Percentiles rank a stretch among this genome's conserved stretches.
These are phyloP conservation scores for Kryptolebias marmoratus DNA, from an alignment of 2,113 vertebrate species.

Conservation along the genomic window DNA sequence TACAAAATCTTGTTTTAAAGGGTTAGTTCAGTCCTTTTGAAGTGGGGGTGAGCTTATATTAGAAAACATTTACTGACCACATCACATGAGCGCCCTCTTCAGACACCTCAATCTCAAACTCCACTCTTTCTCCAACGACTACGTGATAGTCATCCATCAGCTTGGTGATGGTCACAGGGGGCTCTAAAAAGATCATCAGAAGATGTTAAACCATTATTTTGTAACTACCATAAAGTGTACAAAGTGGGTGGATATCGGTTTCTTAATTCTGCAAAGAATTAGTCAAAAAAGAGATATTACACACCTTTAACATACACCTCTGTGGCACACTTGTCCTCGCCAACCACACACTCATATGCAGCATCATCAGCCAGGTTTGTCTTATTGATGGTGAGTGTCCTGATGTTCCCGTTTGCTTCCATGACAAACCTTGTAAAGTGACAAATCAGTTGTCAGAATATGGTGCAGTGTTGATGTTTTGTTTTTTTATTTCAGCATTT, in stretches of 20 bases:
- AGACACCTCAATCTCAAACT: constrained; percentile 89
- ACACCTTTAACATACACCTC: constrained; percentile 92
- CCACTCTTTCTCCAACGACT: constrained; percentile 88
- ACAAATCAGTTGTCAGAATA: neutral
- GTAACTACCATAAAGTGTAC: neutral
- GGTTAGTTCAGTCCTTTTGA: too few relatives aligned
- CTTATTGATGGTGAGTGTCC: constrained; percentile 88
- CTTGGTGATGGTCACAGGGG: constrained; percentile 85
- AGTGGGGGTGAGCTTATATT: neutral
- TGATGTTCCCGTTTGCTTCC: constrained; percentile 84
- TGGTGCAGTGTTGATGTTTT: neutral
- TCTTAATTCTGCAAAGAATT: neutral
- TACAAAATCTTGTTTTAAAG: neutral
- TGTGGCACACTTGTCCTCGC: constrained; percentile 86
- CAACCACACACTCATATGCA: constrained; percentile 86
- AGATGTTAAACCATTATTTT: neutral
- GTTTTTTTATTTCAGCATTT: neutral
- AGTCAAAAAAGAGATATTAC: neutral
- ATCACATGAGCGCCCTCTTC: constrained; percentile 91
- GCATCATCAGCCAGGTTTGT: constrained; percentile 86
- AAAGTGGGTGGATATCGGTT: neutral
- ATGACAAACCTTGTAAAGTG: constrained; percentile 83
- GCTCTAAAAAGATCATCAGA: constrained; percentile 75
- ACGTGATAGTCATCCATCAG: constrained; percentile 92
- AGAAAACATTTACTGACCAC: constrained; percentile 81